Evolutionary conservation across 2,113 vertebrate species (phyloP).

Genomic region (Nesospiza acunhae): DNA sequence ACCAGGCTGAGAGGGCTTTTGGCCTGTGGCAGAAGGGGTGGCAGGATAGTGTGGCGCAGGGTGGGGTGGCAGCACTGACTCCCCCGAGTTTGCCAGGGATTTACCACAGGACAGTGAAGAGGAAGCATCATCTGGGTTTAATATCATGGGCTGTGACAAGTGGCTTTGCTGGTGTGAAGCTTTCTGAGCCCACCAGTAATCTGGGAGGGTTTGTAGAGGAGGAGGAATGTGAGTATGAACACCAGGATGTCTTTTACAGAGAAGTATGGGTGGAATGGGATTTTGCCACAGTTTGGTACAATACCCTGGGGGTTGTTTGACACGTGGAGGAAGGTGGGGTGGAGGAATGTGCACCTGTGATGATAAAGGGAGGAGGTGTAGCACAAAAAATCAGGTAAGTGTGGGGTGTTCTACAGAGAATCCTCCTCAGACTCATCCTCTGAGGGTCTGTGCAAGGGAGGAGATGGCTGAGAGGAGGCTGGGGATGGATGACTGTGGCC

Average conservation of each 20-base stretch:
- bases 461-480: background rate
- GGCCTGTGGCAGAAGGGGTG: background rate
- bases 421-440: background rate
- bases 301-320: background rate
- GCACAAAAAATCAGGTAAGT: background rate
- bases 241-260: background rate
- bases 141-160: background rate
- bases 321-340: background rate
- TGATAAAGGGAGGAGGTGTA: background rate
- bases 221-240: background rate
- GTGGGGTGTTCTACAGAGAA: background rate
- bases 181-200: background rate
- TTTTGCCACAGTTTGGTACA: background rate
- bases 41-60: background rate
- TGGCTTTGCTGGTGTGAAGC: background rate
- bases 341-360: background rate
- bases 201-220: background rate
- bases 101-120: background rate
- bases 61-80: background rate
- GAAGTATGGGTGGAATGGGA: background rate
- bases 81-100: accelerated
- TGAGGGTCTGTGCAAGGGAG: background rate
- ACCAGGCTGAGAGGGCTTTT: background rate
- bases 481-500: background rate
- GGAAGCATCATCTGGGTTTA: background rate